These are phyloP conservation scores for Mimachlamys varia DNA, from an alignment of 2,888 invertebrate species.

Conservation along the genomic window DNA sequence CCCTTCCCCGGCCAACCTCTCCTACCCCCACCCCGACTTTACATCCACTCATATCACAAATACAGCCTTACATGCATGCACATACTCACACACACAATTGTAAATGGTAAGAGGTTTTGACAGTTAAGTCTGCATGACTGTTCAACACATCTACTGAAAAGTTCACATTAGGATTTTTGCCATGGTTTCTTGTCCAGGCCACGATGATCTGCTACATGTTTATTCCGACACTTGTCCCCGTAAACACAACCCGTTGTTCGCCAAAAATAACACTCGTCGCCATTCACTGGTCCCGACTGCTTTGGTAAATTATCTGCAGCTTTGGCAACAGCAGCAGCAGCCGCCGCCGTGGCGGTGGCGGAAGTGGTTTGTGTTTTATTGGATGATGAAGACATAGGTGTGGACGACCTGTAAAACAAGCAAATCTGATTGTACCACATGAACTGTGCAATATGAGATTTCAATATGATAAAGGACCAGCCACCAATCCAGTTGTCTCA, in stretches of 20 bases:
- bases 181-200: conserved; percentile 83
- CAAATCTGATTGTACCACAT: not conserved
- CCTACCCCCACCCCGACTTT: not conserved
- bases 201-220: conserved; percentile 80
- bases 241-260: conserved; percentile 82
- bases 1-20: no score
- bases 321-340: conserved; percentile 52
- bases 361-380: conserved; percentile 46
- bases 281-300: conserved; percentile 81
- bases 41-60: not conserved
- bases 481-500: not conserved
- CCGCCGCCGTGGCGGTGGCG: conserved; percentile 39
- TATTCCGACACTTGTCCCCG: conserved; percentile 81
- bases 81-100: not conserved
- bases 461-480: no score
- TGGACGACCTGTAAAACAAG: not conserved
- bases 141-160: conserved; percentile 5
- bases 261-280: conserved; percentile 83
- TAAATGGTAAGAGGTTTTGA: not conserved
- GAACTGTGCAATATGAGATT: no score
- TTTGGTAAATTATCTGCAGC: conserved; percentile 62
- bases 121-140: not conserved
- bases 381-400: conserved; percentile 5
- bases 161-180: conserved; percentile 70
- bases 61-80: not conserved